Evolutionary conservation across 2,888 invertebrate species (phyloP).

Genomic region (Monoplex corrugatus): DNA sequence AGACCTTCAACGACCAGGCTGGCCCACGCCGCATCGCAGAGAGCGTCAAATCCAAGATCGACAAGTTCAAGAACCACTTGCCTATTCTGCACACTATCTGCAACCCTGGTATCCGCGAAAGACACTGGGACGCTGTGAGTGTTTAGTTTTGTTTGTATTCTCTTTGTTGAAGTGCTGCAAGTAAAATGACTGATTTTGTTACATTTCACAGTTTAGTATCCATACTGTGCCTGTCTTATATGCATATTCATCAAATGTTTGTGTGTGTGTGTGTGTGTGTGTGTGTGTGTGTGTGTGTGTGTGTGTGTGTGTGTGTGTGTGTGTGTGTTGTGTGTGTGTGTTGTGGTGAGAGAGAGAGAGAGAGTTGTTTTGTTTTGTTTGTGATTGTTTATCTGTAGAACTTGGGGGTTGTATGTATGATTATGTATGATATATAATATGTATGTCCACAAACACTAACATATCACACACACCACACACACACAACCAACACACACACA

Average conservation of each 20-base stretch:
- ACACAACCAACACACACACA: too few species aligned
- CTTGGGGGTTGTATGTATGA: background rate
- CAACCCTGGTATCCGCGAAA: constrained; percentile 81
- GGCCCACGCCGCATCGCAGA: constrained; percentile 87
- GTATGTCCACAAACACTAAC: too few species aligned
- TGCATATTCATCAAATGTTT: background rate
- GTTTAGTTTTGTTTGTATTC: background rate
- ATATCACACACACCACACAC: too few species aligned
- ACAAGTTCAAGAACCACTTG: constrained; percentile 88
- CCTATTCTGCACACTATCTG: constrained; percentile 81
- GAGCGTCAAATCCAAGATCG: constrained; percentile 87
- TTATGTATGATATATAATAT: background rate
- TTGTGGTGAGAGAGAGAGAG: background rate
- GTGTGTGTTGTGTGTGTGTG: background rate
- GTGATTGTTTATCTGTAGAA: background rate
- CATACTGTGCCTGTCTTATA: background rate
- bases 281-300: background rate
- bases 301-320: background rate
- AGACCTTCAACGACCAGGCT: constrained; percentile 90
- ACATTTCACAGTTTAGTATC: background rate
- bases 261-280: background rate
- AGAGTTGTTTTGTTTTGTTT: background rate
- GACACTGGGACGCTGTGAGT: constrained; percentile 81
- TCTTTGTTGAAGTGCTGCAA: background rate
- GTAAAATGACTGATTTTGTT: background rate